Conservation (phyloP, 2,888 invertebrate species). For the Macaria liturata region DNA sequence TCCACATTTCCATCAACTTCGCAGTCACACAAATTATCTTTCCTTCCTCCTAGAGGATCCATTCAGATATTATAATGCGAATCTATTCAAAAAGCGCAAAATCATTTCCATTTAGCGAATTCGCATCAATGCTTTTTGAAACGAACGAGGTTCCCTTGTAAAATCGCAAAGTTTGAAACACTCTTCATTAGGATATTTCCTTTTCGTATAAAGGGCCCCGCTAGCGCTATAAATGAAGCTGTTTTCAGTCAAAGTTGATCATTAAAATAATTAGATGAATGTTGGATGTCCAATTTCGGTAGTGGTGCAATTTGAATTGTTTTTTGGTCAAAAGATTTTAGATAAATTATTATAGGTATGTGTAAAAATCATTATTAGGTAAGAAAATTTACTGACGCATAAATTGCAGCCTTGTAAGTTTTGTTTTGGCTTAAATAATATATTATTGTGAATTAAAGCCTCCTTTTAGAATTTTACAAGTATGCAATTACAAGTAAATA, state of each 20-base stretch:
- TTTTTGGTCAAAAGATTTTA: neutral
- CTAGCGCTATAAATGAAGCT: conserved; percentile 37
- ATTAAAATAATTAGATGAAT: conserved; percentile 43
- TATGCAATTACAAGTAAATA: too few relatives aligned
- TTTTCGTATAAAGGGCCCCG: conserved; percentile 30
- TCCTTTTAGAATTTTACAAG: too few relatives aligned
- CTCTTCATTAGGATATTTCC: conserved; percentile 47
- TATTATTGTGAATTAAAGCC: too few relatives aligned
- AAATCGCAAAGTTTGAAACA: conserved; percentile 43
- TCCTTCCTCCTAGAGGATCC: conserved; percentile 9
- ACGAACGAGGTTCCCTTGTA: conserved; percentile 32
- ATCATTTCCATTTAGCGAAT: conserved; percentile 32
- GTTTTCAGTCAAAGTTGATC: conserved; percentile 35
- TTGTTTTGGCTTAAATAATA: too few relatives aligned
- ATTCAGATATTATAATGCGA: conserved; percentile 13
- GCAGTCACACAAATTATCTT: conserved; percentile 14
- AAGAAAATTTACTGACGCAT: too few relatives aligned
- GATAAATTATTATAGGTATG: too few relatives aligned
- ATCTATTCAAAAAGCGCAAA: conserved; percentile 27
- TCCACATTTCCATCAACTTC: conserved; percentile 9
- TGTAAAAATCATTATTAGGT: too few relatives aligned
- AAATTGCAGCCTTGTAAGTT: too few relatives aligned
- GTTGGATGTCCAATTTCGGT: conserved; percentile 24
- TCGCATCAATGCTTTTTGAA: conserved; percentile 37
- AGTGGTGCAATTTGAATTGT: neutral